These are phyloP conservation scores for Pollenia amentaria DNA, from an alignment of 2,888 invertebrate species.

Conservation along the genomic window DNA sequence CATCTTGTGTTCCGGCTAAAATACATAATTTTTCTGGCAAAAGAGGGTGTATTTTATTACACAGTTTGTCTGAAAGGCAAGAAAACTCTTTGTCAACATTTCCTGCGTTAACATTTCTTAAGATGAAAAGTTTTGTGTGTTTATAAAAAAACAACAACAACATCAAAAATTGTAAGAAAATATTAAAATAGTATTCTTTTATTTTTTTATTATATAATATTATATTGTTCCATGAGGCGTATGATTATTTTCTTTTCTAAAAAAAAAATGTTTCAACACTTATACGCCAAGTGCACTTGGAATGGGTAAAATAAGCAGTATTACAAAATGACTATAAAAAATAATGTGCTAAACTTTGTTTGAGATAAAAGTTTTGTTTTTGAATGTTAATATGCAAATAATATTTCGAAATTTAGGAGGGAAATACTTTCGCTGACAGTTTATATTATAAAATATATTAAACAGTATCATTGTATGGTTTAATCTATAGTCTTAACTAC, in stretches of 20 bases:
- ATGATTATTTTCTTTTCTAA: slow-evolving; percentile 18
- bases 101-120: slow-evolving; percentile 14
- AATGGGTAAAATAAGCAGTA: too few relatives aligned
- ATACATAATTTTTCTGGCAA: slow-evolving; percentile 9
- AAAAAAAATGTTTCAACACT: neutral
- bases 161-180: neutral
- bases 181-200: neutral
- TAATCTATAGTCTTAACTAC: too few relatives aligned
- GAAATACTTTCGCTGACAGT: too few relatives aligned
- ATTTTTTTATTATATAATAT: neutral
- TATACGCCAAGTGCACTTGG: neutral
- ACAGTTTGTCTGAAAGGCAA: slow-evolving; percentile 24
- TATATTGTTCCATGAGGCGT: neutral
- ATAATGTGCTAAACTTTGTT: too few relatives aligned
- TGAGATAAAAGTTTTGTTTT: too few relatives aligned
- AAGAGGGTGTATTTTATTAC: slow-evolving; percentile 11
- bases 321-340: too few relatives aligned
- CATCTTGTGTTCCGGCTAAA: slow-evolving; percentile 19
- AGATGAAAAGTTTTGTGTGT: neutral
- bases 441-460: too few relatives aligned
- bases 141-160: neutral
- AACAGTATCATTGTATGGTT: too few relatives aligned
- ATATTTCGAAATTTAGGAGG: too few relatives aligned
- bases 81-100: slow-evolving; percentile 31
- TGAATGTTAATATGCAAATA: too few relatives aligned